Evolutionary conservation across 2,888 invertebrate species (phyloP).

Genomic region (Hedychridium roseum): DNA sequence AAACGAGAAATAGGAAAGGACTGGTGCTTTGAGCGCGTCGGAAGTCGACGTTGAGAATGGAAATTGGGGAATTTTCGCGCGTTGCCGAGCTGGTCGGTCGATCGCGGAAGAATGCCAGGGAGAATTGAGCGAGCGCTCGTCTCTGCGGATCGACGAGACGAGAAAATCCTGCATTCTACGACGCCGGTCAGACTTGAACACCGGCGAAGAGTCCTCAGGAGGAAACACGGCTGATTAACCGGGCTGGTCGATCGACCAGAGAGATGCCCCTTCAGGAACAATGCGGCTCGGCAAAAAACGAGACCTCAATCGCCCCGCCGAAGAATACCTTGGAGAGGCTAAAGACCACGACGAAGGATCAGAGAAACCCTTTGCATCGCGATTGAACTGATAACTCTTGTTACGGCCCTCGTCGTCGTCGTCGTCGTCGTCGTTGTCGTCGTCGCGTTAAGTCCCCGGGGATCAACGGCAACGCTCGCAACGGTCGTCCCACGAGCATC

Average conservation of each 20-base stretch:
- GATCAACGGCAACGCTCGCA: too few relatives aligned
- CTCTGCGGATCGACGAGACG: not conserved
- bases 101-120: too few relatives aligned
- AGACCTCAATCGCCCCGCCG: conserved; percentile 25
- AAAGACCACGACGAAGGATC: conserved; percentile 20
- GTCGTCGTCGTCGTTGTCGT: too few relatives aligned
- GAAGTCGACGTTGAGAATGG: too few relatives aligned
- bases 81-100: too few relatives aligned
- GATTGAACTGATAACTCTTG: conserved; percentile 29
- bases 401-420: conserved; percentile 2
- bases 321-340: conserved; percentile 27
- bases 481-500: conserved; percentile 48
- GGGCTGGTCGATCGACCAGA: conserved; percentile 17
- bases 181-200: conserved; percentile 7
- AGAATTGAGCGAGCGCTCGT: too few relatives aligned
- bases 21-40: too few relatives aligned
- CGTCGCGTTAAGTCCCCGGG: too few relatives aligned
- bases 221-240: conserved; percentile 5
- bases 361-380: conserved; percentile 2
- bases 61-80: too few relatives aligned
- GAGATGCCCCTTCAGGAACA: conserved; percentile 33
- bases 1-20: too few relatives aligned
- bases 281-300: conserved; percentile 23
- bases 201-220: conserved; percentile 12
- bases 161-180: not conserved